These are phyloP conservation scores for Antheraea mylitta DNA, from an alignment of 1,140 invertebrate species.

Conservation along the genomic window DNA sequence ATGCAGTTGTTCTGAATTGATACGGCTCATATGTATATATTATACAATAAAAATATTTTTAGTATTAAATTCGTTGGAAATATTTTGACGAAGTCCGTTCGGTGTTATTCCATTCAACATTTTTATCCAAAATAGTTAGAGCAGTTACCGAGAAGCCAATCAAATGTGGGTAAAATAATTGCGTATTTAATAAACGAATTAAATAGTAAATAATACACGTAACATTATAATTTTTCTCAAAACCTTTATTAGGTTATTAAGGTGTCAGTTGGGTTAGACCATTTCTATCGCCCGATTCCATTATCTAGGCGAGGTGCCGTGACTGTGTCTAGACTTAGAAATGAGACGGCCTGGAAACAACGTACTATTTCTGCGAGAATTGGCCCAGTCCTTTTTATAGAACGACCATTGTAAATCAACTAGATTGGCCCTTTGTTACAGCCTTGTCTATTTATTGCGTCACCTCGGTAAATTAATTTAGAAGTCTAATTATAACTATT, in stretches of 20 bases:
- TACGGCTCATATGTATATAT: too few relatives aligned
- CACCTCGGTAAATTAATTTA: neutral
- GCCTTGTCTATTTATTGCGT: neutral
- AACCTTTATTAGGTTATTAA: neutral
- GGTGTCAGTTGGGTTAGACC: neutral
- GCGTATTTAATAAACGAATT: too few relatives aligned
- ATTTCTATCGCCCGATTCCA: slow-evolving; percentile 18
- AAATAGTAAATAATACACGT: too few relatives aligned
- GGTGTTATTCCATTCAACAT: too few relatives aligned
- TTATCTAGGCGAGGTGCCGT: slow-evolving; percentile 26
- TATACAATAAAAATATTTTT: too few relatives aligned
- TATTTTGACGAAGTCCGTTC: too few relatives aligned
- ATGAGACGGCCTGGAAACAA: slow-evolving; percentile 20
- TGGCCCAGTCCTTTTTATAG: slow-evolving; percentile 13
- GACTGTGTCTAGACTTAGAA: slow-evolving; percentile 30
- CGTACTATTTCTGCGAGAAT: slow-evolving; percentile 10
- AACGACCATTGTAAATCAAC: slow-evolving; percentile 4
- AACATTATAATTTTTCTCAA: too few relatives aligned
- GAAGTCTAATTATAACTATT: neutral
- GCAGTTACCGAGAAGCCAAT: too few relatives aligned
- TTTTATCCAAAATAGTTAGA: too few relatives aligned
- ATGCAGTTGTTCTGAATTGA: too few relatives aligned
- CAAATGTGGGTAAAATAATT: too few relatives aligned
- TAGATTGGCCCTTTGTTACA: slow-evolving; percentile 8
- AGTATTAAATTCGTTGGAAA: too few relatives aligned